phyloP scores from a whole-genome alignment of 1,140 invertebrate species.

The Acromyrmex echinatior region DNA sequence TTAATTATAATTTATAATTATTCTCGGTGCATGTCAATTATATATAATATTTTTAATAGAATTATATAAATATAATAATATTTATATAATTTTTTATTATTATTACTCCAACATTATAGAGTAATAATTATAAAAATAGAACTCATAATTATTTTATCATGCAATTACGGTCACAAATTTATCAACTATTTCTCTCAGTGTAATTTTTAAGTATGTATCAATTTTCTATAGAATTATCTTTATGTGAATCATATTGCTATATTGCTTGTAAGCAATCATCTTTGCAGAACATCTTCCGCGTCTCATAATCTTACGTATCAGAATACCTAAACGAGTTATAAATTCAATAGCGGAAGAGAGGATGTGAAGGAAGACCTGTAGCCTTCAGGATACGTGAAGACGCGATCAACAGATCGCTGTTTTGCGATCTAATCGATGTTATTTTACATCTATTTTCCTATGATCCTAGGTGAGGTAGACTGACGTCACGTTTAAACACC shows the following conservation, averaged over 20 bases:
- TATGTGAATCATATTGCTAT: neutral
- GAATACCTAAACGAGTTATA: neutral
- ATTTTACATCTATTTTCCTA: slow-evolving; percentile 72
- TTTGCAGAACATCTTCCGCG: neutral
- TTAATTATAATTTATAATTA: too few species aligned
- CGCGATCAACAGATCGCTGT: slow-evolving; percentile 43
- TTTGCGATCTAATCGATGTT: slow-evolving; percentile 68
- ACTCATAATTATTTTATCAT: too few species aligned
- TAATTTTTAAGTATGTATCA: neutral
- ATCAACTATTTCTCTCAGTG: too few species aligned
- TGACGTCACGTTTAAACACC: slow-evolving; percentile 63
- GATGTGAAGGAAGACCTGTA: slow-evolving; percentile 18
- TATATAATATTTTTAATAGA: too few species aligned
- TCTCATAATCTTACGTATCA: neutral
- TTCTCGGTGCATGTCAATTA: too few species aligned
- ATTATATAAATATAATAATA: too few species aligned
- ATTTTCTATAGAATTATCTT: neutral
- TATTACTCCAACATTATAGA: too few species aligned
- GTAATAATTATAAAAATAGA: too few species aligned
- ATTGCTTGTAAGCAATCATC: neutral
- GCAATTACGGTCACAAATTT: too few species aligned
- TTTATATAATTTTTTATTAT: too few species aligned
- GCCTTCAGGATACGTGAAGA: slow-evolving; percentile 20
- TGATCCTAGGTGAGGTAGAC: slow-evolving; percentile 62
- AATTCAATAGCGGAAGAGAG: slow-evolving; percentile 42